Percentiles rank a stretch among this genome's conserved stretches.
phyloP scores from a whole-genome alignment of 2,888 invertebrate genomes.

The Oligia strigilis region DNA sequence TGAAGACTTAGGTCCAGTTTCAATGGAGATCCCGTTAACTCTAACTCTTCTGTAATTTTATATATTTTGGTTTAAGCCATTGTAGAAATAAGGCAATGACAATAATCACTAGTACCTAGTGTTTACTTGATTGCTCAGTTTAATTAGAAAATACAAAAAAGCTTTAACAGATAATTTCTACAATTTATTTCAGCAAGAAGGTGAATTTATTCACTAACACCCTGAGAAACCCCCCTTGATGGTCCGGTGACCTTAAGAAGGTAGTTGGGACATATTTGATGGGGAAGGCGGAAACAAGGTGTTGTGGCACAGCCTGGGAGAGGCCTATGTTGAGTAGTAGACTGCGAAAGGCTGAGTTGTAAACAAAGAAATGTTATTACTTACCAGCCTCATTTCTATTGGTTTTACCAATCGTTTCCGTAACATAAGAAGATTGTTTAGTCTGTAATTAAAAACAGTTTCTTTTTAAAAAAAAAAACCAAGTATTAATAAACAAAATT shows the following conservation, averaged over 20 bases:
- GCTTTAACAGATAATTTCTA: not conserved
- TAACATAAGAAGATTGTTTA: conserved; percentile 66
- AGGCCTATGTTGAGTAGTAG: not conserved
- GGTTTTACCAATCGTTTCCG: conserved; percentile 63
- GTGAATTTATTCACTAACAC: not conserved
- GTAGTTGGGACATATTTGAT: not conserved
- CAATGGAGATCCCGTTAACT: conserved; percentile 89
- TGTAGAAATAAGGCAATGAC: not conserved
- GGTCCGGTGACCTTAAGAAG: not conserved
- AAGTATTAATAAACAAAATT: too few relatives aligned
- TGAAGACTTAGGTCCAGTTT: conserved; percentile 88
- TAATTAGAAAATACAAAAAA: not conserved
- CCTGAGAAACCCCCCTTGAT: not conserved
- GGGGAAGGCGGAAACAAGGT: not conserved
- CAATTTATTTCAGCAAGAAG: not conserved
- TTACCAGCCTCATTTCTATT: conserved; percentile 75
- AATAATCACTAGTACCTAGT: not conserved
- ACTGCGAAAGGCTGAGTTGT: not conserved
- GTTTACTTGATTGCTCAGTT: not conserved
- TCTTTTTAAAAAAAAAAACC: not conserved
- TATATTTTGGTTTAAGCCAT: not conserved
- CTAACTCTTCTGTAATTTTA: conserved; percentile 81
- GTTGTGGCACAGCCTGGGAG: not conserved
- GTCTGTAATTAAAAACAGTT: conserved; percentile 69
- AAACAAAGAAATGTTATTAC: conserved; percentile 8